Percentiles rank a stretch among this genome's conserved stretches.
Evolutionary conservation across 2,797 vertebrate genomes (phyloP).

Genomic region (Muscicapa comitata): DNA sequence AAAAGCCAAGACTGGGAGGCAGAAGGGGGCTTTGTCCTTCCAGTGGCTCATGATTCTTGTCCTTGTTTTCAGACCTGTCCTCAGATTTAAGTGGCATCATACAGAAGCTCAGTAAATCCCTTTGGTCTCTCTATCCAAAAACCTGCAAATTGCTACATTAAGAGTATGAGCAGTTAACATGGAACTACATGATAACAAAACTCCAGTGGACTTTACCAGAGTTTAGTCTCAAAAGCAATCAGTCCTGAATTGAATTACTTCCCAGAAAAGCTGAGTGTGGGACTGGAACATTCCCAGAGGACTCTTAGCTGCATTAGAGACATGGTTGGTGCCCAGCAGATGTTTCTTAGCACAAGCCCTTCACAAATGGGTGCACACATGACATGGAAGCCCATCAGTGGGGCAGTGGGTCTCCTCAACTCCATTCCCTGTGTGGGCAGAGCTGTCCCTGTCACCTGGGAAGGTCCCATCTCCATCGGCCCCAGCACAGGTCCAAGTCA

Average conservation of each 20-base stretch:
- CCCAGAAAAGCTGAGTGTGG: rapidly evolving
- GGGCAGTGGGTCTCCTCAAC: background rate
- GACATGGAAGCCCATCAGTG: background rate
- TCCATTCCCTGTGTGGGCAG: background rate
- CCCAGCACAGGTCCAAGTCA: background rate
- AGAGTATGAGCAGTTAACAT: background rate
- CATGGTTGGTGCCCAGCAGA: background rate
- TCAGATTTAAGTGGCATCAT: background rate
- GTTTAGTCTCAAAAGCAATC: background rate
- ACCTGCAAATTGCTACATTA: background rate
- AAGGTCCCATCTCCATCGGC: rapidly evolving
- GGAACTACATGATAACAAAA: background rate
- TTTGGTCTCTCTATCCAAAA: background rate
- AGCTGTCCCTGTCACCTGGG: rapidly evolving
- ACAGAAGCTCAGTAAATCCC: background rate
- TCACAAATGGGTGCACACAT: background rate
- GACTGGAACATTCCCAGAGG: background rate
- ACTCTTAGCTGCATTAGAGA: background rate
- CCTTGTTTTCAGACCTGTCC: background rate
- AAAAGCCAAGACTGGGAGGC: background rate
- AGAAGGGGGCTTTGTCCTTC: rapidly evolving
- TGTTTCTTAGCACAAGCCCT: background rate
- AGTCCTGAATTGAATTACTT: background rate
- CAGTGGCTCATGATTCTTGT: rapidly evolving
- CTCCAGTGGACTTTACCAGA: background rate